phyloP scores from a whole-genome alignment of 2,797 vertebrate genomes.

The Oreochromis mossambicus region DNA sequence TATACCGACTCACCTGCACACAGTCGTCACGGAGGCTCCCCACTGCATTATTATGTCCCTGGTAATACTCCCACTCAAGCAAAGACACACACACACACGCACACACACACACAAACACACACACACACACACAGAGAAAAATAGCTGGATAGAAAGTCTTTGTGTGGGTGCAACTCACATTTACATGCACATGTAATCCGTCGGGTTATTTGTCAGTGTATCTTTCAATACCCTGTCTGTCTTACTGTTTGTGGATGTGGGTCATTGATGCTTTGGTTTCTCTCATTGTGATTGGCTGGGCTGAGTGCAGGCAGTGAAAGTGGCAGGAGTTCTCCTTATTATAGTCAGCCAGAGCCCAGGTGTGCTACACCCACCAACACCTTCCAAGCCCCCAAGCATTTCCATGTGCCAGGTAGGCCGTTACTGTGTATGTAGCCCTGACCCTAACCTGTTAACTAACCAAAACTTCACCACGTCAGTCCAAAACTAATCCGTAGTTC shows the following conservation, averaged over 20 bases:
- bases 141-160: neutral
- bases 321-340: slow-evolving; percentile 92
- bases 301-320: slow-evolving; percentile 88
- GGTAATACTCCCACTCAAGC: slow-evolving; percentile 75
- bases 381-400: slow-evolving; percentile 92
- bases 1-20: slow-evolving; percentile 92
- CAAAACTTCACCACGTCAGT: neutral
- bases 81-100: neutral
- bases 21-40: slow-evolving; percentile 89
- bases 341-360: slow-evolving; percentile 91
- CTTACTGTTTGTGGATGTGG: slow-evolving; percentile 22
- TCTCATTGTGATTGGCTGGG: slow-evolving; percentile 62
- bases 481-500: neutral
- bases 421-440: neutral
- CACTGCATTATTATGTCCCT: slow-evolving; percentile 89
- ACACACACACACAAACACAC: neutral
- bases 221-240: slow-evolving; percentile 24
- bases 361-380: slow-evolving; percentile 83
- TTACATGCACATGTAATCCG: neutral
- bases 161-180: neutral
- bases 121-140: neutral
- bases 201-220: neutral
- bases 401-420: slow-evolving; percentile 96
- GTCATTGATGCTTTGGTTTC: slow-evolving; percentile 57
- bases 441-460: slow-evolving; percentile 20